Evolutionary conservation across 2,113 vertebrate genomes (phyloP).

Genomic region (Pampusana beccarii): DNA sequence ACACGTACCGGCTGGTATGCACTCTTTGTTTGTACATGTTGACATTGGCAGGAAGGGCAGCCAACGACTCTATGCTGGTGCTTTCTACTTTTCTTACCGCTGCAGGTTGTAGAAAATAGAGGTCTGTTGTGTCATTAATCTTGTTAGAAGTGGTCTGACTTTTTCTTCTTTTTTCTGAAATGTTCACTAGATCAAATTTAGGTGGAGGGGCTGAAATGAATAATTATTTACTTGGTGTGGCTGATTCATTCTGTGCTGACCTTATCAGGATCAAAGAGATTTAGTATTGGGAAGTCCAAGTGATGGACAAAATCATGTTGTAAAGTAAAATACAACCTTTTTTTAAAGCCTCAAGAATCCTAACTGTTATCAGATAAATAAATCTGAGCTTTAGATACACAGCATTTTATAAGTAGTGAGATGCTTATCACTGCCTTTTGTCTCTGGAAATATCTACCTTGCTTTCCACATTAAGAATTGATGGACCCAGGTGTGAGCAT

Average conservation of each 20-base stretch:
- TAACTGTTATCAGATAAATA: background rate
- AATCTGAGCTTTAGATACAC: background rate
- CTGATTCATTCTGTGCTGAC: background rate
- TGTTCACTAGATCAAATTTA: background rate
- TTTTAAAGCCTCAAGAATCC: background rate
- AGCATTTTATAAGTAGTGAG: background rate
- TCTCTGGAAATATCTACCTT: background rate
- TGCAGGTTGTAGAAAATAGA: background rate
- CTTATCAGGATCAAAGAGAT: background rate
- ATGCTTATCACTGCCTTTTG: background rate
- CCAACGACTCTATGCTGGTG: background rate
- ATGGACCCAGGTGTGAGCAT: background rate
- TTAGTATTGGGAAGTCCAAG: background rate
- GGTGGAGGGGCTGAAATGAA: background rate
- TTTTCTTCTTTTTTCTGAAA: background rate
- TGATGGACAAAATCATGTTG: background rate
- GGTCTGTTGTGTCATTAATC: background rate
- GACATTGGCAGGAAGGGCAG: background rate
- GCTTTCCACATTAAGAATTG: background rate
- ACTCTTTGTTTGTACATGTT: background rate
- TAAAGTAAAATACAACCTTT: background rate
- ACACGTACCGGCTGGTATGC: background rate
- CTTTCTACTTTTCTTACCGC: background rate
- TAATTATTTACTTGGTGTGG: background rate
- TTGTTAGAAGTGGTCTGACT: background rate